Percentiles rank a stretch among this genome's conserved stretches.
Conservation (phyloP, 2,888 invertebrate genomes). For the Blastobasis adustella region DNA sequence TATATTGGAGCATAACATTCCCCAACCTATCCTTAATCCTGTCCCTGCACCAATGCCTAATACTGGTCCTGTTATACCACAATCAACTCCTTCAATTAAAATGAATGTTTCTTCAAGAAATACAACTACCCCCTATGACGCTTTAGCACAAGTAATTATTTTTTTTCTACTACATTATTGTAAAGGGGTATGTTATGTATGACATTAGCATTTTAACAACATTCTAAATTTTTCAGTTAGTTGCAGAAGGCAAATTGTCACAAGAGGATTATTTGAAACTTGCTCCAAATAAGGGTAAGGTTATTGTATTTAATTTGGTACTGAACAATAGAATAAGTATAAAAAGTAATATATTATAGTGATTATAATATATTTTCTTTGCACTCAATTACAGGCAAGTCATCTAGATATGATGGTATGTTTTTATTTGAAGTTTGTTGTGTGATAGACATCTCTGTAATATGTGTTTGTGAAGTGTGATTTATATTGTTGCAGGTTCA, state of each 20-base stretch:
- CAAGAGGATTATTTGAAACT: constrained; percentile 63
- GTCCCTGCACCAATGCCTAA: constrained; percentile 25
- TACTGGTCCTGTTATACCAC: constrained; percentile 3
- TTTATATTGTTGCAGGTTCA: constrained; percentile 43
- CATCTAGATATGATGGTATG: constrained; percentile 4
- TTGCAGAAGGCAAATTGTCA: constrained; percentile 63
- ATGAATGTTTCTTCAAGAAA: no score
- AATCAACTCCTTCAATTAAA: constrained; percentile 10
- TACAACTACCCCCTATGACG: constrained; percentile 41
- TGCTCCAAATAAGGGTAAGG: constrained; percentile 59
- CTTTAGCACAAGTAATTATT: constrained; percentile 58
- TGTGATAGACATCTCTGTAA: neutral
- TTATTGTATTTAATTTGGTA: neutral
- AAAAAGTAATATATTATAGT: no score
- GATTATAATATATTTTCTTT: neutral
- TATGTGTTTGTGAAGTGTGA: no score
- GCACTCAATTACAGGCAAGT: constrained; percentile 8
- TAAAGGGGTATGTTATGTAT: no score
- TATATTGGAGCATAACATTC: neutral
- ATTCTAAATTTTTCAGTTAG: constrained; percentile 55
- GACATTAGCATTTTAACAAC: no score
- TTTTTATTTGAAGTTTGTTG: constrained; percentile 3
- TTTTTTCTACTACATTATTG: neutral
- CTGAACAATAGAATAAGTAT: neutral
- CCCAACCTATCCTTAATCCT: constrained; percentile 15